Percentiles rank a stretch among this genome's conserved stretches.
phyloP scores from a whole-genome alignment of 2,888 invertebrate species.

The Dastarcus helophoroides region DNA sequence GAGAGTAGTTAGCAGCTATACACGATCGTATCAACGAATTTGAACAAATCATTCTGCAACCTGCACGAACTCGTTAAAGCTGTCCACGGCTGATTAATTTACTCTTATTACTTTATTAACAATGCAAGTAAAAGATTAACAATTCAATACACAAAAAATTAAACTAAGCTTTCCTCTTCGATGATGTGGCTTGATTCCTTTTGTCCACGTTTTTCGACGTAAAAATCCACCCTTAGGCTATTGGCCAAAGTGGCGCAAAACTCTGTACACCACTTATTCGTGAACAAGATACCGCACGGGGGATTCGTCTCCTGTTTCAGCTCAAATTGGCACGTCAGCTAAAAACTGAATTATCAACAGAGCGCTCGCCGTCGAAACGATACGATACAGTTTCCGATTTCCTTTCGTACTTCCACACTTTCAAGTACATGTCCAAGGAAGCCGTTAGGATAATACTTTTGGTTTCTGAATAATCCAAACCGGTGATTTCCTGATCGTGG shows the following conservation, averaged over 20 bases:
- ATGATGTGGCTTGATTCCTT: too few species aligned
- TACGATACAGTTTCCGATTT: slow-evolving; percentile 11
- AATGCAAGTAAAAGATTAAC: too few species aligned
- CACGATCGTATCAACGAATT: too few species aligned
- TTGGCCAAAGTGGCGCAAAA: slow-evolving; percentile 21
- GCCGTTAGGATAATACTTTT: slow-evolving; percentile 18
- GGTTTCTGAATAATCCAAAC: slow-evolving; percentile 20
- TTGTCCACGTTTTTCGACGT: too few species aligned
- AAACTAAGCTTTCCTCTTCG: too few species aligned
- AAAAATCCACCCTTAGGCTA: slow-evolving; percentile 16
- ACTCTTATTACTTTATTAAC: too few species aligned
- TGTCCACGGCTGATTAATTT: too few species aligned
- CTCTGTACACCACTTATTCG: slow-evolving; percentile 20
- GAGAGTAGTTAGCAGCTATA: too few species aligned
- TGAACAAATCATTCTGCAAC: too few species aligned
- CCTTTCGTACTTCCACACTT: slow-evolving; percentile 17
- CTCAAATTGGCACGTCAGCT: slow-evolving; percentile 7
- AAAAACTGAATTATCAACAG: not conserved
- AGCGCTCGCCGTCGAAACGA: not conserved
- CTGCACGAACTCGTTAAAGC: too few species aligned
- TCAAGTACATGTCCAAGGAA: slow-evolving; percentile 20
- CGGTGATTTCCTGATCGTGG: slow-evolving; percentile 21
- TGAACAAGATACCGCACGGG: slow-evolving; percentile 20
- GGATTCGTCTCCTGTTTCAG: slow-evolving; percentile 7
- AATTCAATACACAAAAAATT: too few species aligned